These are phyloP conservation scores for Bathybates hornii DNA, from an alignment of 2,113 vertebrate species.

Conservation along the genomic window DNA sequence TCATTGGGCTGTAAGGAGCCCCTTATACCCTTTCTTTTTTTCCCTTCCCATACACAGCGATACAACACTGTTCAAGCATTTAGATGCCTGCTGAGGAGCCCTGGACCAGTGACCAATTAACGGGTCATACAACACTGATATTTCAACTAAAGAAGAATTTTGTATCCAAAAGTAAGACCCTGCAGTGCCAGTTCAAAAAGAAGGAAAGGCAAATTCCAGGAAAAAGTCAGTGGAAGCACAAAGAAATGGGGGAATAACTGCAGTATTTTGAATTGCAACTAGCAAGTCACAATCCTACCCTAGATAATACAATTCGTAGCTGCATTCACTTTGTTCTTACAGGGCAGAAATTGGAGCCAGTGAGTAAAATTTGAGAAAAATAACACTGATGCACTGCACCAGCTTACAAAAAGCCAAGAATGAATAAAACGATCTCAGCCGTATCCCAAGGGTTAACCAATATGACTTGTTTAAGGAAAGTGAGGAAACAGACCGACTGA, in stretches of 20 bases:
- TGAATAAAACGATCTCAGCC: neutral
- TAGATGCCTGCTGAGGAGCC: constrained; percentile 28
- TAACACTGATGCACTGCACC: neutral
- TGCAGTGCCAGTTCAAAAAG: neutral
- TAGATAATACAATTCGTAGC: neutral
- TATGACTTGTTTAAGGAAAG: neutral
- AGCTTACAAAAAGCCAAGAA: neutral
- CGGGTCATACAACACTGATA: constrained; percentile 26
- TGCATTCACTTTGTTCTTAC: neutral
- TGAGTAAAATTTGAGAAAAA: neutral
- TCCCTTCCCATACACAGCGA: neutral
- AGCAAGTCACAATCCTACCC: neutral
- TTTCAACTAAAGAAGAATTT: constrained; percentile 11
- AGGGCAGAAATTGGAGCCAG: neutral
- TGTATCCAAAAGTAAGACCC: neutral
- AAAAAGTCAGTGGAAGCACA: neutral
- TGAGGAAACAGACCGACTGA: neutral
- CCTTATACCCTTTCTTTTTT: constrained; percentile 23
- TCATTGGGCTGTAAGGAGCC: constrained; percentile 25
- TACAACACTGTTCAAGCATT: neutral
- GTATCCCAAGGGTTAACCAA: neutral
- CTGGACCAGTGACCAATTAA: constrained; percentile 41
- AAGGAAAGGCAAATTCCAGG: neutral
- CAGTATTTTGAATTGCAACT: neutral
- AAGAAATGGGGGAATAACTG: neutral